Evolutionary conservation across 2,888 invertebrate species (phyloP).

Genomic region (Zaprionus bogoriensis): DNA sequence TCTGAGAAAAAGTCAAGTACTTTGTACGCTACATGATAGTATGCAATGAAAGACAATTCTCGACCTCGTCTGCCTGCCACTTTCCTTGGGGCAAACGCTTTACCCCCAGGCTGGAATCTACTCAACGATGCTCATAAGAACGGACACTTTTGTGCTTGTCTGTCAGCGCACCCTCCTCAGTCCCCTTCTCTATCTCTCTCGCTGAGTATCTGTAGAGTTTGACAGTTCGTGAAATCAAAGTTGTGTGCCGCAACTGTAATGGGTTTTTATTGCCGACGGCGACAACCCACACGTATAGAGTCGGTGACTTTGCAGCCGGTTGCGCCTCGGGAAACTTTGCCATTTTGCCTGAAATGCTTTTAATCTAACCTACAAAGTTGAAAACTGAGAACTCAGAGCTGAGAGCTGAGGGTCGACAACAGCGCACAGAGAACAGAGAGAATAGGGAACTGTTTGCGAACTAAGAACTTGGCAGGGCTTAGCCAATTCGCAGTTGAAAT

Average conservation of each 20-base stretch:
- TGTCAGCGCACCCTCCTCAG: neutral
- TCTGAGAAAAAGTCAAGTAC: too few species aligned
- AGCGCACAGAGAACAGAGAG: too few species aligned
- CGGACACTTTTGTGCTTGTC: too few species aligned
- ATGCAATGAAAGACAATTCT: too few species aligned
- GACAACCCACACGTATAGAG: slow-evolving; percentile 5
- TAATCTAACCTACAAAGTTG: slow-evolving; percentile 43
- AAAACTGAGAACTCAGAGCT: slow-evolving; percentile 4
- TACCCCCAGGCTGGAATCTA: too few species aligned
- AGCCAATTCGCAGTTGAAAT: slow-evolving; percentile 34
- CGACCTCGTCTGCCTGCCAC: too few species aligned
- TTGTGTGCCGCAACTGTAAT: slow-evolving; percentile 64
- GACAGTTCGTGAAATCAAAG: slow-evolving; percentile 68
- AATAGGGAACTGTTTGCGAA: too few species aligned
- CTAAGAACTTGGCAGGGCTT: slow-evolving; percentile 28
- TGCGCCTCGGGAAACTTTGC: slow-evolving; percentile 47
- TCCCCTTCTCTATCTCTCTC: neutral
- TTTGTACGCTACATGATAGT: too few species aligned
- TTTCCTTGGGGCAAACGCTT: too few species aligned
- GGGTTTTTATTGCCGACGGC: slow-evolving; percentile 65
- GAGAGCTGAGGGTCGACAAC: slow-evolving; percentile 8
- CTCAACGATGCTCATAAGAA: too few species aligned
- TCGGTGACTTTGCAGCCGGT: slow-evolving; percentile 31
- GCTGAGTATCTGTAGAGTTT: slow-evolving; percentile 34
- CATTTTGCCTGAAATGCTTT: slow-evolving; percentile 61